phyloP scores from a whole-genome alignment of 2,888 invertebrate genomes.

The Hyppa rectilinea region DNA sequence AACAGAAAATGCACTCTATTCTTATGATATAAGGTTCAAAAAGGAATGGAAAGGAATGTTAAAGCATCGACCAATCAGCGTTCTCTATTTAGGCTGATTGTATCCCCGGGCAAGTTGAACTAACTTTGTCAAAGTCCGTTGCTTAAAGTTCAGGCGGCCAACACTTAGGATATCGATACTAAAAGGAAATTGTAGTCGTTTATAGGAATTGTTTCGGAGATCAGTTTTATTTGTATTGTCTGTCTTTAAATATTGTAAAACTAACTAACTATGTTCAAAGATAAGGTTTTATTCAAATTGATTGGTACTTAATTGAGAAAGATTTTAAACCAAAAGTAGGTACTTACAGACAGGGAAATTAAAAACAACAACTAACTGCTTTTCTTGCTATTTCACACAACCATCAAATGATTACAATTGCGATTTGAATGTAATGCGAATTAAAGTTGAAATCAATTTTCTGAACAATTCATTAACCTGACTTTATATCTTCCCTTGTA shows the following conservation, averaged over 20 bases:
- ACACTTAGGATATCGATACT: conserved; percentile 61
- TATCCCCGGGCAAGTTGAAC: conserved; percentile 62
- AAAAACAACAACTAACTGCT: too few relatives aligned
- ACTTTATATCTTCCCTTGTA: too few relatives aligned
- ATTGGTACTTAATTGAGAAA: too few relatives aligned
- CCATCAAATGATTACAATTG: too few relatives aligned
- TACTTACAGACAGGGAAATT: too few relatives aligned
- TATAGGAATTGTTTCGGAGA: conserved; percentile 22
- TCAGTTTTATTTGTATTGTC: conserved; percentile 36
- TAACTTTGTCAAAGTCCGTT: conserved; percentile 61
- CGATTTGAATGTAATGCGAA: too few relatives aligned
- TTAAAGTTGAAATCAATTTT: too few relatives aligned
- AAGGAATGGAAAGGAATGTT: background rate
- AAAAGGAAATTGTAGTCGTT: conserved; percentile 42
- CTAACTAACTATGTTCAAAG: background rate
- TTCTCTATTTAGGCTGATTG: conserved; percentile 69
- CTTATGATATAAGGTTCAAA: conserved; percentile 12
- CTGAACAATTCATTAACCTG: too few relatives aligned
- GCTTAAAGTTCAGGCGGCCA: conserved; percentile 44
- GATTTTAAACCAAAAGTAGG: too few relatives aligned
- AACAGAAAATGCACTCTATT: conserved; percentile 21
- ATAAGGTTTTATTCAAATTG: background rate
- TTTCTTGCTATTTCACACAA: too few relatives aligned
- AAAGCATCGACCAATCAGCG: conserved; percentile 58
- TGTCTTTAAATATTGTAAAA: conserved; percentile 3